A percentile compares a stretch with the other conserved stretches of the same genome.
These are phyloP conservation scores for Phyllotreta striolata DNA, from an alignment of 2,888 invertebrate species.

Conservation along the genomic window DNA sequence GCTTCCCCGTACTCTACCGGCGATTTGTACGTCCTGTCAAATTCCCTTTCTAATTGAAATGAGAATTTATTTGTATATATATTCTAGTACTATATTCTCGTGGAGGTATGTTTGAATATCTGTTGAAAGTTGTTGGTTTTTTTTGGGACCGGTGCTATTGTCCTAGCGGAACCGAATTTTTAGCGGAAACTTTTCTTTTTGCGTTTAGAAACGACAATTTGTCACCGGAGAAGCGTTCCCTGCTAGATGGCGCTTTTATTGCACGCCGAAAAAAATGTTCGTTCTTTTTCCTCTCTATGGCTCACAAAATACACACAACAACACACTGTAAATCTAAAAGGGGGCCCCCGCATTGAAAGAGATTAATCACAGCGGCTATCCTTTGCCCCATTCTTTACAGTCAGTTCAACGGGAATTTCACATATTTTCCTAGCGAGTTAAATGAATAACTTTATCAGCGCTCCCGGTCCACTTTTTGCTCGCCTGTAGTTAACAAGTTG, in stretches of 20 bases:
- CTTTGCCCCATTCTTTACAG: slow-evolving; percentile 23
- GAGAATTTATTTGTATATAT: too few relatives aligned
- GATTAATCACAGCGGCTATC: slow-evolving; percentile 29
- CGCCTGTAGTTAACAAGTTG: too few relatives aligned
- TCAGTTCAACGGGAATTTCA: slow-evolving; percentile 17
- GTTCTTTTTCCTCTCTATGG: slow-evolving; percentile 20
- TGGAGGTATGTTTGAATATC: too few relatives aligned
- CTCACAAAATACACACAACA: slow-evolving; percentile 24
- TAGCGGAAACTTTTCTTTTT: slow-evolving; percentile 26
- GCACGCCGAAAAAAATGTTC: slow-evolving; percentile 23
- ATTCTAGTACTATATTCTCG: too few relatives aligned
- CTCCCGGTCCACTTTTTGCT: neutral
- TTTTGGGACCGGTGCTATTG: slow-evolving; percentile 6
- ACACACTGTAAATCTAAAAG: slow-evolving; percentile 29
- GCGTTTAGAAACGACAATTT: slow-evolving; percentile 22
- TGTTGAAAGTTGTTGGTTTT: too few relatives aligned
- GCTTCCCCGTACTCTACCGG: too few relatives aligned
- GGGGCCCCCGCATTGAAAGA: slow-evolving; percentile 22
- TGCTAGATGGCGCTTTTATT: slow-evolving; percentile 29
- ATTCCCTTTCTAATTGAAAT: too few relatives aligned
- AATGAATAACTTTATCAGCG: slow-evolving; percentile 25
- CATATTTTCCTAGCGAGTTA: slow-evolving; percentile 22
- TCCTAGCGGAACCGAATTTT: slow-evolving; percentile 25
- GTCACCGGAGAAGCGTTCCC: slow-evolving; percentile 28
- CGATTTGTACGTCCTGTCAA: too few relatives aligned